A percentile compares a stretch with the other conserved stretches of the same genome.
These are phyloP conservation scores for Dermolepida albohirtum DNA, from an alignment of 2,888 invertebrate genomes.

Conservation along the genomic window DNA sequence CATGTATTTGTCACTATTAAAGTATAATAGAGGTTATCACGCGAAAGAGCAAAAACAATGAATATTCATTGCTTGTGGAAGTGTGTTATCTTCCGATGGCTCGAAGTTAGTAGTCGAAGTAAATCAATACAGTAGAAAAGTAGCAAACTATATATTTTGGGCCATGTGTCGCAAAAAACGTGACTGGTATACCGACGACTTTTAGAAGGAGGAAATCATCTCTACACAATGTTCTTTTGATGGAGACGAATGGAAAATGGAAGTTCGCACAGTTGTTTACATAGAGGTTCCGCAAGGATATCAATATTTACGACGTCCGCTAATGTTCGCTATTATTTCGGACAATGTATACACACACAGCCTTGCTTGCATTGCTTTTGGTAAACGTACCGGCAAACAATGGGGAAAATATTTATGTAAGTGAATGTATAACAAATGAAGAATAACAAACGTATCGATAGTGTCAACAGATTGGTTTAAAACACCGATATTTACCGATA, in stretches of 20 bases:
- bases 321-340: background rate
- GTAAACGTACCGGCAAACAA: no score
- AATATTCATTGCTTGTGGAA: conserved; percentile 27
- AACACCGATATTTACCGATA: no score
- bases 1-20: background rate
- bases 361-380: no score
- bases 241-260: conserved; percentile 46
- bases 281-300: conserved; percentile 13
- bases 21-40: background rate
- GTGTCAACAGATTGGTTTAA: no score
- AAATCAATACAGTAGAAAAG: conserved; percentile 36
- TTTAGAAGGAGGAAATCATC: conserved; percentile 46
- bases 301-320: conserved; percentile 17
- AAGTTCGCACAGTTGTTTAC: conserved; percentile 30
- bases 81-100: conserved; percentile 10
- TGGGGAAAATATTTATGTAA: no score
- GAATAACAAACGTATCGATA: no score
- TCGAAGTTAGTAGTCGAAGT: conserved; percentile 21
- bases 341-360: no score
- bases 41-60: conserved; percentile 16
- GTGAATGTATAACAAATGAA: no score
- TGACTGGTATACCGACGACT: conserved; percentile 44
- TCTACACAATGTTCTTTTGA: conserved; percentile 40
- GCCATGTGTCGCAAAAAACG: conserved; percentile 49
- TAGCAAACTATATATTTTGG: conserved; percentile 43